A percentile compares a stretch with the other conserved stretches of the same genome.
phyloP scores from a whole-genome alignment of 2,113 vertebrate species.

The Pteropus alecto region DNA sequence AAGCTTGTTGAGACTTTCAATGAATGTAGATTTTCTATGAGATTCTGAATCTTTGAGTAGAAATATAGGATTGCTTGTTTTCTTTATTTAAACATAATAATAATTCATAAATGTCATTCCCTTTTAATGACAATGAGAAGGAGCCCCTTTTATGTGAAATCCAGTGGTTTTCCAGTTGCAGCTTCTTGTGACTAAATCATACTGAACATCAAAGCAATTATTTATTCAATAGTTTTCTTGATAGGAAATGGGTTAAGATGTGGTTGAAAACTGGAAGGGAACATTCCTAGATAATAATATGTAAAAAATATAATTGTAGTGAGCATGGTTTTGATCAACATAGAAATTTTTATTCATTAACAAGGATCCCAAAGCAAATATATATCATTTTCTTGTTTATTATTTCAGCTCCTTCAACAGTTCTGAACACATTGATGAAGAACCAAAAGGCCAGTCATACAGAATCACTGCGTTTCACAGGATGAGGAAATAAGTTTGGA shows the following conservation, averaged over 20 bases:
- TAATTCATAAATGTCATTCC: not conserved
- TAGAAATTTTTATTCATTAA: not conserved
- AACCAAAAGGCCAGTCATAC: not conserved
- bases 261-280: not conserved
- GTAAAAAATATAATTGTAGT: not conserved
- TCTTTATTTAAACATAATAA: not conserved
- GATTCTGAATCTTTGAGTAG: not conserved
- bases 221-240: not conserved
- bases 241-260: not conserved
- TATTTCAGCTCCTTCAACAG: conserved; percentile 6
- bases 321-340: not conserved
- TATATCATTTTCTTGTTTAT: conserved; percentile 25
- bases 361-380: not conserved
- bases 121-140: not conserved
- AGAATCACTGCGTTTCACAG: not conserved
- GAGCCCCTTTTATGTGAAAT: not conserved
- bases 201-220: not conserved
- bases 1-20: not conserved
- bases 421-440: not conserved
- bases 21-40: not conserved
- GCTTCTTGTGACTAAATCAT: not conserved
- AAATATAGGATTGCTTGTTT: not conserved
- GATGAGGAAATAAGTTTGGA: not conserved
- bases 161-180: not conserved
- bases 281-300: not conserved